A percentile compares a stretch with the other conserved stretches of the same genome.
Evolutionary conservation across 2,888 invertebrate genomes (phyloP).

Genomic region (Julus scandinavius): DNA sequence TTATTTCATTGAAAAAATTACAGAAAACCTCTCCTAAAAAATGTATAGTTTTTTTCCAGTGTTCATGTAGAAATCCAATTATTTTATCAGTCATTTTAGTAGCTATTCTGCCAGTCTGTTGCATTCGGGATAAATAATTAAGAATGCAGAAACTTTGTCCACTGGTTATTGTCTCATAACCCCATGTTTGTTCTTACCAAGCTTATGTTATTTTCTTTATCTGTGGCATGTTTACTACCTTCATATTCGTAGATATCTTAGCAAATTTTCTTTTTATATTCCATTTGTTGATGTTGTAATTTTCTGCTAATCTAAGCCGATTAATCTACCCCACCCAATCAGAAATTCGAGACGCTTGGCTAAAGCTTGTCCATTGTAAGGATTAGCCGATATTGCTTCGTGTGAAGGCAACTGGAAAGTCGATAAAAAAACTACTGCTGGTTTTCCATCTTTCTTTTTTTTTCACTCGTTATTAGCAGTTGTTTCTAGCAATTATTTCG

Average conservation of each 20-base stretch:
- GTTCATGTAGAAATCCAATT: no score
- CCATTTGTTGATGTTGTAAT: constrained; percentile 21
- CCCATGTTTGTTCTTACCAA: no score
- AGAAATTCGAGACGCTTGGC: not conserved
- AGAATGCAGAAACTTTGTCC: no score
- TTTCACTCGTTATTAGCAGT: not conserved
- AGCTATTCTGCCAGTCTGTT: no score
- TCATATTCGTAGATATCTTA: not conserved
- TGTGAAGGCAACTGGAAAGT: constrained; percentile 13
- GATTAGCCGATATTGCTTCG: constrained; percentile 20
- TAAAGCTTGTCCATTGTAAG: not conserved
- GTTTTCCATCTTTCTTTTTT: not conserved
- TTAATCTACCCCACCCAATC: not conserved
- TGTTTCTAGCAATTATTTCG: constrained; percentile 45
- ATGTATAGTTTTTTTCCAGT: no score
- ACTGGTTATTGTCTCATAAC: no score
- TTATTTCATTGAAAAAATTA: no score
- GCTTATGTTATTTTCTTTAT: no score
- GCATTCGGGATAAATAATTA: no score
- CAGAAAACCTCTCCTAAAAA: no score
- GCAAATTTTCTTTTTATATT: not conserved
- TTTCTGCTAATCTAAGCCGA: constrained; percentile 31
- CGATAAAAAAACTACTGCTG: not conserved
- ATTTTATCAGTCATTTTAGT: no score
- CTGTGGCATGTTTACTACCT: not conserved